Evolutionary conservation across 2,113 vertebrate species (phyloP).

Genomic region (Pygoscelis antarcticus): DNA sequence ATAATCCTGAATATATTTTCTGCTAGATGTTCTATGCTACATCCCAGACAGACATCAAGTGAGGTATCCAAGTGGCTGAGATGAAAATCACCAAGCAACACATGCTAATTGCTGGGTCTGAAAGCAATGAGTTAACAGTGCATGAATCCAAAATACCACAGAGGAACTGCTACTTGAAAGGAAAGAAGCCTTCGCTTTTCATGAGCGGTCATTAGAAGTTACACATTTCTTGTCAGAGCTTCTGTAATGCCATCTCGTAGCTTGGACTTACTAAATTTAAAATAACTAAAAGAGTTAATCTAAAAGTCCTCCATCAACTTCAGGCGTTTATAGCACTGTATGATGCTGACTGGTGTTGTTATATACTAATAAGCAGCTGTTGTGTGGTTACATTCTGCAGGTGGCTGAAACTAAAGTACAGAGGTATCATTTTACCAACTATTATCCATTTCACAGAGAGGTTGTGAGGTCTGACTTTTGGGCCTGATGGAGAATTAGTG

Average conservation of each 20-base stretch:
- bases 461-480: background rate
- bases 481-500: background rate
- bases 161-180: background rate
- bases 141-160: background rate
- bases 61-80: background rate
- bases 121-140: conserved; percentile 1
- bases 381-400: background rate
- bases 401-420: background rate
- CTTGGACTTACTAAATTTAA: background rate
- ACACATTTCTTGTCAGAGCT: background rate
- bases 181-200: background rate
- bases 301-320: background rate
- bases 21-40: background rate
- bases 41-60: background rate
- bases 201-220: background rate
- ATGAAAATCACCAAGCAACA: background rate
- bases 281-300: background rate
- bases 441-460: background rate
- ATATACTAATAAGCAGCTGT: background rate
- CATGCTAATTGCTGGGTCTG: rapidly evolving
- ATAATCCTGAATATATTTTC: background rate
- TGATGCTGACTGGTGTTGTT: background rate
- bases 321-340: background rate
- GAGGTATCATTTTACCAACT: background rate
- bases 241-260: background rate